Evolutionary conservation across 2,113 vertebrate genomes (phyloP), one percentile per base, ranked within the genome.

Genomic region (Gadus macrocephalus): DNA sequence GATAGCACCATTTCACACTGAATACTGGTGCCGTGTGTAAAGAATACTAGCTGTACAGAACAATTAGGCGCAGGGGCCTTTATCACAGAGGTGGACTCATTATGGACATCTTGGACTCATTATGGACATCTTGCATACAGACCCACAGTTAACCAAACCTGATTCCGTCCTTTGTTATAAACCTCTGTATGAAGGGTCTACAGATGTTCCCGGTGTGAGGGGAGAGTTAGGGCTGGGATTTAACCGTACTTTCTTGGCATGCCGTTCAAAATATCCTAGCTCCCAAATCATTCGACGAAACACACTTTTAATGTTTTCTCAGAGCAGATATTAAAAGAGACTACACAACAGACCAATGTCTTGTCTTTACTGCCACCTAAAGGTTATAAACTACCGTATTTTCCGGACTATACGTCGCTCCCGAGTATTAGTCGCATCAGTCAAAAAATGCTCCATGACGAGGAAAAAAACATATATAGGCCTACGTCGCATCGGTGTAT

Each of bases 1-100:
- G 86, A 90, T 88, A 90, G 89, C 89, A 88, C 88, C 85, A 19
- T 82, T 84, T 87, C 79, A 90, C 88, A 90, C 78, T 82, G 83
- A 88, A 85, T 89, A 88, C 78, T 84, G 82, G 78, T 87, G 81
- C 75, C 86, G 81, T 86, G 86, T 89, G 82, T 78, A 84, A 74
- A 85, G 79, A 80, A 76, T 83, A 80, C 74, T 49, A 49, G 42
- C 42, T 49, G 42, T 49, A 49, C 2, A 9, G 8, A 49, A 49
- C 42, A 49, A 49, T 11, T 9, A 49, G 42, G 42, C 42, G 42
- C 42, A 12, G 11, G 11, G 6, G 42, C 12, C 42, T 49, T 49
- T 14, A 49, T 49, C 42, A 25, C 25, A 49, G 9, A 49, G 42
- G 42, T 49, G 42, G 20, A 35, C 22, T 68, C 72, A 62, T 76